phyloP scores from a whole-genome alignment of 2,888 invertebrate species.

The Achlya flavicornis region DNA sequence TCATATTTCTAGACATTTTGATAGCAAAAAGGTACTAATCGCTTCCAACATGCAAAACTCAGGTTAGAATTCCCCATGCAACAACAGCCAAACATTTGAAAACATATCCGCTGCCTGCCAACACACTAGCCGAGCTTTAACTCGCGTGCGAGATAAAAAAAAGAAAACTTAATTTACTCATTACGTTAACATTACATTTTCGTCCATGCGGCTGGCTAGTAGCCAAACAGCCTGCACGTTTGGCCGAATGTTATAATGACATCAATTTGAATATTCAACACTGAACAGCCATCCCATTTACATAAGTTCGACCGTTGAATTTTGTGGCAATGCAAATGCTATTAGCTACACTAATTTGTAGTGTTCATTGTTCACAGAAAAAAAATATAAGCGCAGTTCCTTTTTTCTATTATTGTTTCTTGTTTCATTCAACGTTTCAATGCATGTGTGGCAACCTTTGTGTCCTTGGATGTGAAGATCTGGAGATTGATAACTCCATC shows the following conservation, averaged over 20 bases:
- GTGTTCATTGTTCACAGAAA: constrained; percentile 64
- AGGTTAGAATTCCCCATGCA: constrained; percentile 3
- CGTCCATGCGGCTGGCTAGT: constrained; percentile 67
- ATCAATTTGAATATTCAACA: constrained; percentile 84
- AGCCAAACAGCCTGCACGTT: constrained; percentile 76
- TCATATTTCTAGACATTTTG: not conserved
- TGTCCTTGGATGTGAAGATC: not conserved
- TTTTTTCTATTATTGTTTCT: constrained; percentile 22
- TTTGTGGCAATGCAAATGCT: constrained; percentile 78
- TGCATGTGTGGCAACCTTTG: constrained; percentile 3
- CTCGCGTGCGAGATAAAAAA: constrained; percentile 65
- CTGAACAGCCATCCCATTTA: constrained; percentile 80
- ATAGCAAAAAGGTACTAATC: constrained; percentile 17
- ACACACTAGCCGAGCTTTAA: constrained; percentile 46
- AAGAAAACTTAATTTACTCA: constrained; percentile 76
- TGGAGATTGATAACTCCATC: not conserved
- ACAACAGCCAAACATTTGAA: constrained; percentile 1
- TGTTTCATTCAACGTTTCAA: constrained; percentile 13
- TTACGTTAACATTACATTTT: constrained; percentile 79
- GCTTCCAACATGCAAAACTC: constrained; percentile 11
- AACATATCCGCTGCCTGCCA: constrained; percentile 35
- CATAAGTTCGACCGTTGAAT: constrained; percentile 83
- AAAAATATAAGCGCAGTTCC: constrained; percentile 39
- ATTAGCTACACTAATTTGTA: constrained; percentile 73
- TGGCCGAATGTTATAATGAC: constrained; percentile 83